These are phyloP conservation scores for Stomatorhinus walkeri DNA, from an alignment of 2,797 vertebrate genomes.

Conservation along the genomic window DNA sequence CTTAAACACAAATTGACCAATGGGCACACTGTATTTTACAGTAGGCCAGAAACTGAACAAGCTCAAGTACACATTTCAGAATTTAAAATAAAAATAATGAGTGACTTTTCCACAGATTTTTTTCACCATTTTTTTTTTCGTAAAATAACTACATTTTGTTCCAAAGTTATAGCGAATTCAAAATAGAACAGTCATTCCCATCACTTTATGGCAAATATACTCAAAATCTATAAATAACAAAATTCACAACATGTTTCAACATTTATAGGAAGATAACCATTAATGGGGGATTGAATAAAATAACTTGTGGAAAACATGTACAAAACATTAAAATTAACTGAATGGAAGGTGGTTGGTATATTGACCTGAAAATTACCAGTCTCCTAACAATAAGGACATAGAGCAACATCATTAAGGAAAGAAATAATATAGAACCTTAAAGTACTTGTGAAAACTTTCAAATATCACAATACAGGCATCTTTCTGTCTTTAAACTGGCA, in stretches of 20 bases:
- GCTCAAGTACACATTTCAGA: background rate
- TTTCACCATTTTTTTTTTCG: background rate
- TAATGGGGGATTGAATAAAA: background rate
- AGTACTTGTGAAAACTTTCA: slow-evolving; percentile 14
- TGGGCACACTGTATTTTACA: background rate
- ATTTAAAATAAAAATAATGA: background rate
- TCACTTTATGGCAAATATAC: background rate
- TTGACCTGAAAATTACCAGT: background rate
- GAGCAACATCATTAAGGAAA: background rate
- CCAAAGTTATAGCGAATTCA: background rate
- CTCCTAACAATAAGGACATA: background rate
- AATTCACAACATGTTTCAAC: background rate
- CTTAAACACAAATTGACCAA: slow-evolving; percentile 3
- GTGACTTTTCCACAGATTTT: background rate
- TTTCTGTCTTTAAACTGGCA: background rate
- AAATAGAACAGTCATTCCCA: background rate
- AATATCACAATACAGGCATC: background rate
- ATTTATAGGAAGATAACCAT: background rate
- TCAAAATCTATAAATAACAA: background rate
- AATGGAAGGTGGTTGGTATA: background rate
- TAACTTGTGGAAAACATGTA: background rate
- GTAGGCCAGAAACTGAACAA: background rate
- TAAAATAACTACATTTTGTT: background rate
- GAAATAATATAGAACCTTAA: background rate
- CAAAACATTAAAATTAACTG: background rate